Evolutionary conservation across 1,140 invertebrate genomes (phyloP), one percentile per base, ranked within the genome.

Genomic region (Pinna nobilis): DNA sequence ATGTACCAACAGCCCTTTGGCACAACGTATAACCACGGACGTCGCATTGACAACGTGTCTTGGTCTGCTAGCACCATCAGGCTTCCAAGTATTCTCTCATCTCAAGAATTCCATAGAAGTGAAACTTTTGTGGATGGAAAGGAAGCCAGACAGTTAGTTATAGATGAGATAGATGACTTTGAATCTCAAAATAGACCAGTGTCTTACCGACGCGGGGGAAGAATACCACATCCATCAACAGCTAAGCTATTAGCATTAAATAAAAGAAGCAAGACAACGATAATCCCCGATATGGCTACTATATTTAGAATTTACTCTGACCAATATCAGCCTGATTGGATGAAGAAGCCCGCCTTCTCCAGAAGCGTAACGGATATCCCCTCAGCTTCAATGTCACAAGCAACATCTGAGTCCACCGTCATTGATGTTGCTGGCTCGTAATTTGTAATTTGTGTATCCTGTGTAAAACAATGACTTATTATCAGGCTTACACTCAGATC

Each of bases 241-340:
- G 80, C 80, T 18, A 85, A 83, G 67, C 67, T 84, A 11, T 35
- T 81, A 63, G 71, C 79, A 6, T 44, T 84, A 20, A 53, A 72
- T 33, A 32, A 57, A 11, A 49, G 69, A 35, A 73, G 74, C 32
- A 75, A 70, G 23, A 74, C 73, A 13, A 60, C 77, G 3, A 39
- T 79, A 13, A 70, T 78, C 3, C 75, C 78, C 1, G 80, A 82
- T 61, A 77, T 85, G 78, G 73, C 76, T 15, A 80, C 79, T 3
- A 69, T 86, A 33, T 86, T 86, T 61, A 78, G 76, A 61, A 79
- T 84, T 20, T 86, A 86, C 64, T 84, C 83, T 9, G 83, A 85
- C n/a, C 84, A 86, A 59, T 84, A 84, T 66, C 77, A 82, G 28
- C 82, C 82, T 6, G 82, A 82, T 65, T 84, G 82, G 82, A 59